phyloP scores from a whole-genome alignment of 2,797 vertebrate genomes.

The Ceyx erithaca region DNA sequence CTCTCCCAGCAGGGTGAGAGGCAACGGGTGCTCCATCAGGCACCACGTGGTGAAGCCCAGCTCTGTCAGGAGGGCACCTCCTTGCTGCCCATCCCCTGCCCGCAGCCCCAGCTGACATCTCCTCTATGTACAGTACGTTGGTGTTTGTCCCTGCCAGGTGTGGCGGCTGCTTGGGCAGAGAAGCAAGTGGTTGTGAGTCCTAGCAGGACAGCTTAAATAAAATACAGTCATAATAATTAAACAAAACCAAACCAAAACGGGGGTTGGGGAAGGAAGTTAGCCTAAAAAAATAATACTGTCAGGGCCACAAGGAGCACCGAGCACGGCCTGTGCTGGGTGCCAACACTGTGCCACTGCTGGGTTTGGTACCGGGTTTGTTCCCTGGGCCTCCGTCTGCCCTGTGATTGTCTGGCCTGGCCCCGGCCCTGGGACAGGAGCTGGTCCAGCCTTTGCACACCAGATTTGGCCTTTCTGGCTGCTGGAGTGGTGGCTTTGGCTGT shows the following conservation, averaged over 20 bases:
- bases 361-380: not conserved
- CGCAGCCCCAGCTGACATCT: not conserved
- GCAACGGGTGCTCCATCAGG: not conserved
- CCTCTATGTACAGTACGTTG: constrained; percentile 35
- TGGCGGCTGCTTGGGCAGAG: not conserved
- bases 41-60: not conserved
- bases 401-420: not conserved
- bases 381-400: fast-evolving
- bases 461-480: not conserved
- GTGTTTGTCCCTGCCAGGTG: not conserved
- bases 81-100: not conserved
- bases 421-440: not conserved
- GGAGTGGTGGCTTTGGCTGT: fast-evolving
- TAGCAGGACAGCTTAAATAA: constrained; percentile 42
- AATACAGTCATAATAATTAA: not conserved
- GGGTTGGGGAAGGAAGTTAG: not conserved
- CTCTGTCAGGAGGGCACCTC: not conserved
- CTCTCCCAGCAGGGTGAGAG: not conserved
- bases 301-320: not conserved
- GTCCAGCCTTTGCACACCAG: not conserved
- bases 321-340: fast-evolving
- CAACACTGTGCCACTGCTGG: fast-evolving
- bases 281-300: not conserved
- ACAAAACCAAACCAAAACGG: not conserved
- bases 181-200: not conserved